phyloP scores from a whole-genome alignment of 2,888 invertebrate genomes.

The Latheticus oryzae region DNA sequence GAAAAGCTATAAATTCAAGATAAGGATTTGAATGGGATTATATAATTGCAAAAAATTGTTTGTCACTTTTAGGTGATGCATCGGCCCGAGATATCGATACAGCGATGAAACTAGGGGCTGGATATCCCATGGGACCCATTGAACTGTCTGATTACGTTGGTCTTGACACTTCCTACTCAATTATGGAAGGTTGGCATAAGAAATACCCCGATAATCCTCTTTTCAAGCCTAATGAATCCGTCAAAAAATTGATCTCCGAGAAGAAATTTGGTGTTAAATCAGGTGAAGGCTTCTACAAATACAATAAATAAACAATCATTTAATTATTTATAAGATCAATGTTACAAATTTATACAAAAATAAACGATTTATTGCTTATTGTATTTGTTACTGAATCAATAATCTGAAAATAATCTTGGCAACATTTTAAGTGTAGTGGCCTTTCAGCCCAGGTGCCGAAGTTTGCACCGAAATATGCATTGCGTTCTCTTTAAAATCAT shows the following conservation, averaged over 20 bases:
- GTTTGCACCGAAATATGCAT: no score
- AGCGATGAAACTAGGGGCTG: conserved; percentile 91
- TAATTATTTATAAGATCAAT: conserved; percentile 10
- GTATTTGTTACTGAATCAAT: conserved; percentile 1
- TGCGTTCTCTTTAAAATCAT: no score
- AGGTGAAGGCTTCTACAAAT: conserved; percentile 89
- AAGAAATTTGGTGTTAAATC: conserved; percentile 85
- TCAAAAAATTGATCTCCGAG: conserved; percentile 78
- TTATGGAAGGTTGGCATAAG: conserved; percentile 83
- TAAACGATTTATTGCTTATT: conserved; percentile 4
- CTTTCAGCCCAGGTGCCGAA: no score
- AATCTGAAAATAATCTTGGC: not conserved
- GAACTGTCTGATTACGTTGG: conserved; percentile 88
- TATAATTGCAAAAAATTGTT: conserved; percentile 3
- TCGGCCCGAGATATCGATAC: conserved; percentile 83
- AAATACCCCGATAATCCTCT: conserved; percentile 76
- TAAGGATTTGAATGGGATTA: conserved; percentile 13
- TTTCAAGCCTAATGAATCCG: conserved; percentile 72
- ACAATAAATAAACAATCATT: conserved; percentile 66
- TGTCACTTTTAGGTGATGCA: conserved; percentile 71
- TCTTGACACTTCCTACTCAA: conserved; percentile 81
- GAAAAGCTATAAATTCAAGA: no score
- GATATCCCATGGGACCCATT: conserved; percentile 91
- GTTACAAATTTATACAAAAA: conserved; percentile 16
- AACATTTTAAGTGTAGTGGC: no score